phyloP scores from a whole-genome alignment of 2,888 invertebrate species.

The Flexamia atlantica region DNA sequence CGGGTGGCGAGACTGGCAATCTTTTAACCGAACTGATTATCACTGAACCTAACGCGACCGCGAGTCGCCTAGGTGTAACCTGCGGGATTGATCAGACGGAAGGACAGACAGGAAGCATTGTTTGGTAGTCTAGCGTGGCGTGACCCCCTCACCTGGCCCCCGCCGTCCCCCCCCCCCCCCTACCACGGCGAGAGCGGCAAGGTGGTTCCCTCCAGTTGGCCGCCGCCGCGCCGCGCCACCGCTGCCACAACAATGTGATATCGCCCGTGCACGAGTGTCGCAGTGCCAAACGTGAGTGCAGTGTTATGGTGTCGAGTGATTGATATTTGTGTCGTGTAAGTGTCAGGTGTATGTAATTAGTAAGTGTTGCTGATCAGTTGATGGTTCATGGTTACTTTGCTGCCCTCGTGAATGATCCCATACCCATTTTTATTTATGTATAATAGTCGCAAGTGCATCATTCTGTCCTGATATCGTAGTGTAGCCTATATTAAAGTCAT shows the following conservation, averaged over 20 bases:
- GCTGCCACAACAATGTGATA: neutral
- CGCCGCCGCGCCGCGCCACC: neutral
- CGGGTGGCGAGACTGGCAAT: no score
- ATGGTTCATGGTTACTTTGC: neutral
- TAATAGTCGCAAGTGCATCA: no score
- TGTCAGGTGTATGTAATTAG: neutral
- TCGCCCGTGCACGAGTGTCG: neutral
- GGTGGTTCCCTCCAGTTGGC: constrained; percentile 20
- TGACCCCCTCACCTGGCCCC: constrained; percentile 42
- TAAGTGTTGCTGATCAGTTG: neutral
- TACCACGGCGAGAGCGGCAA: neutral
- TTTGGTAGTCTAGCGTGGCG: constrained; percentile 35
- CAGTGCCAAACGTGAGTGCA: neutral
- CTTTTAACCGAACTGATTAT: no score
- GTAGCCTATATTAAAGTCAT: no score
- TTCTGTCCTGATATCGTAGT: no score
- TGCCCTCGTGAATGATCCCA: neutral
- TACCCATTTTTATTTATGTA: no score
- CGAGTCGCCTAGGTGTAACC: neutral
- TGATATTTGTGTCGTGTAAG: neutral
- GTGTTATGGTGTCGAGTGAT: neutral
- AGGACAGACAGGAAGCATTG: constrained; percentile 43
- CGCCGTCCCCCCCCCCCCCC: neutral
- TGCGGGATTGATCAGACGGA: constrained; percentile 44
- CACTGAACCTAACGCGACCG: no score